phyloP scores from a whole-genome alignment of 2,797 vertebrate species.

The Oryzias dopingdopingensis region DNA sequence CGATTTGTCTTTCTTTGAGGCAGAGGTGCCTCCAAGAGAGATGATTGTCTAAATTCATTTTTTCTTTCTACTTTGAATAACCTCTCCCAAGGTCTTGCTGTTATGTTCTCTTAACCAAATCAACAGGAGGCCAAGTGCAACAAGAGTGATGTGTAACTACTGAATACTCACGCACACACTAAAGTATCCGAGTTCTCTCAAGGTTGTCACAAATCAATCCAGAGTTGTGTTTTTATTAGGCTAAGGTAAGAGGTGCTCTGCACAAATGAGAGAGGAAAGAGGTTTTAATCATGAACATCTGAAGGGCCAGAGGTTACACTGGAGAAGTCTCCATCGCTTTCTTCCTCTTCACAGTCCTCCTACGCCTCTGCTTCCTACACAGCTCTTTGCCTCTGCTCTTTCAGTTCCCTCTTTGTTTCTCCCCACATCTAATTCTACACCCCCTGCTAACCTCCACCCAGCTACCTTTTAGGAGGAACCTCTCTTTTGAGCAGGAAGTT shows the following conservation, averaged over 20 bases:
- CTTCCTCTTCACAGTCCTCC: slow-evolving; percentile 25
- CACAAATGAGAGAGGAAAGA: slow-evolving; percentile 37
- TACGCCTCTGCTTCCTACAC: slow-evolving; percentile 37
- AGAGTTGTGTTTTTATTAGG: slow-evolving; percentile 52
- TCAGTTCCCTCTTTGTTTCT: slow-evolving; percentile 45
- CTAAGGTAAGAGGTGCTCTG: slow-evolving; percentile 47
- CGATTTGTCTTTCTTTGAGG: slow-evolving; percentile 58
- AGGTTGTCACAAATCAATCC: slow-evolving; percentile 60
- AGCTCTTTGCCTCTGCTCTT: slow-evolving; percentile 17
- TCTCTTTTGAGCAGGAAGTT: slow-evolving; percentile 10
- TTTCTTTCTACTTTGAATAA: slow-evolving; percentile 52
- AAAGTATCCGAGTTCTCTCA: slow-evolving; percentile 22
- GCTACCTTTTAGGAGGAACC: slow-evolving; percentile 16
- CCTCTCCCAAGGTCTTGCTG: slow-evolving; percentile 52
- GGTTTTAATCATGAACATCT: slow-evolving; percentile 56
- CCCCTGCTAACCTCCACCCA: slow-evolving; percentile 5
- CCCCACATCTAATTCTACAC: slow-evolving; percentile 15
- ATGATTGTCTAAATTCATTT: slow-evolving; percentile 53
- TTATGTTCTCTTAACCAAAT: slow-evolving; percentile 29
- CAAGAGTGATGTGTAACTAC: slow-evolving; percentile 23
- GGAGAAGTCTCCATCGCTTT: slow-evolving; percentile 19
- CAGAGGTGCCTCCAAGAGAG: slow-evolving; percentile 32
- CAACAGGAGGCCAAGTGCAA: slow-evolving; percentile 47
- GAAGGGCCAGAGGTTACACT: slow-evolving; percentile 27
- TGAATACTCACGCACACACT: slow-evolving; percentile 16